Conservation (phyloP, 2,888 invertebrate species). For the Amphiduros pacificus region DNA sequence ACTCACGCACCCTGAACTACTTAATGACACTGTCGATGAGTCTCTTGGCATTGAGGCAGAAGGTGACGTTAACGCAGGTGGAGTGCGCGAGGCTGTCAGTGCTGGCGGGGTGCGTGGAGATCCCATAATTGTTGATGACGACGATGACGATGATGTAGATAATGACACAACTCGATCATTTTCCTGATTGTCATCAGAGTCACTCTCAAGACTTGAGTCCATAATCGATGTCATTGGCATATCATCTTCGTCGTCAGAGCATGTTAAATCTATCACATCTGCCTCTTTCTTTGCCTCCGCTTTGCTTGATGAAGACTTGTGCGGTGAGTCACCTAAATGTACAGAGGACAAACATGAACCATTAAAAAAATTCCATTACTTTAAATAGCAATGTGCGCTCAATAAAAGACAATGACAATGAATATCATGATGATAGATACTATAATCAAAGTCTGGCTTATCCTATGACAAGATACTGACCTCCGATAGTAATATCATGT, state of each 20-base stretch:
- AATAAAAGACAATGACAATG: background rate
- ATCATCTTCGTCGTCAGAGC: constrained; percentile 26
- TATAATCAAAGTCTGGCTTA: background rate
- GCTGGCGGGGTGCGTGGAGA: background rate
- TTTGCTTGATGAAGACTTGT: too few species aligned
- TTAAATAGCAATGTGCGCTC: background rate
- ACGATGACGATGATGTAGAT: constrained; percentile 4
- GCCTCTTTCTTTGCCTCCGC: too few species aligned
- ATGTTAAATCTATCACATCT: constrained; percentile 31
- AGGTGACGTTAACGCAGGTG: background rate
- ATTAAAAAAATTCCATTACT: too few species aligned
- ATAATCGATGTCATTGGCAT: constrained; percentile 1
- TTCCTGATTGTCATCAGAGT: constrained; percentile 2
- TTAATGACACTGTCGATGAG: background rate
- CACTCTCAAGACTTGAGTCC: background rate
- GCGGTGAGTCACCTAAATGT: constrained; percentile 6
- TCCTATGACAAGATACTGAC: background rate
- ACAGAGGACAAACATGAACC: background rate
- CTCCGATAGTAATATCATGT: too few species aligned
- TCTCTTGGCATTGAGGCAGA: background rate
- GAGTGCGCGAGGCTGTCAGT: background rate
- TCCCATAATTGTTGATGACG: too few species aligned
- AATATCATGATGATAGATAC: background rate
- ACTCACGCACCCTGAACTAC: constrained; percentile 21
- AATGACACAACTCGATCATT: constrained; percentile 1